phyloP scores from a whole-genome alignment of 2,888 invertebrate genomes.

The Protonemura montana region DNA sequence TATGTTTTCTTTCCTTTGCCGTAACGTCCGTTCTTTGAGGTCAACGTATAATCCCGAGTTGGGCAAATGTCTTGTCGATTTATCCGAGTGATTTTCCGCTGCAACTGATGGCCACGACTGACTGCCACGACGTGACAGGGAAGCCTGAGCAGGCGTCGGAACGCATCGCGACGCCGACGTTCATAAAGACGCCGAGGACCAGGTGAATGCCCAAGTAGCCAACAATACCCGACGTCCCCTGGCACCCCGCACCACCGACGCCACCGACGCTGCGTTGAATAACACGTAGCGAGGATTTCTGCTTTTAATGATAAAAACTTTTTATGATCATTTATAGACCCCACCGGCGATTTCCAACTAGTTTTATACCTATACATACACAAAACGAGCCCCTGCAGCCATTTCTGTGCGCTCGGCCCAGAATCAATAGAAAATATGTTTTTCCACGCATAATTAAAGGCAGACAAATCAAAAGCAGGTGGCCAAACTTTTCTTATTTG shows the following conservation, averaged over 20 bases:
- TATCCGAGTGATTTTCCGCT: constrained; percentile 33
- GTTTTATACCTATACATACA: neutral
- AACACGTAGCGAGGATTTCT: neutral
- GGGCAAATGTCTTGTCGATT: constrained; percentile 35
- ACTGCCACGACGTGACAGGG: neutral
- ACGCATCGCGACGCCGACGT: constrained; percentile 13
- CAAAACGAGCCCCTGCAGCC: neutral
- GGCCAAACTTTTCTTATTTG: neutral
- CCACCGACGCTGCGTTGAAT: neutral
- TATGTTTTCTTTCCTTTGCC: neutral
- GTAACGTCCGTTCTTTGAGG: constrained; percentile 9
- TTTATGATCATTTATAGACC: neutral
- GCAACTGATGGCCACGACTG: constrained; percentile 23
- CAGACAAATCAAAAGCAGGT: neutral
- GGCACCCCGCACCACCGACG: neutral
- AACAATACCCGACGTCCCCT: neutral
- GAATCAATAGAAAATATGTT: neutral
- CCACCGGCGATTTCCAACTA: neutral
- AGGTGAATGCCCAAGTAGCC: constrained; percentile 26
- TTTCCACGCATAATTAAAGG: neutral
- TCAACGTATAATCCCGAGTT: constrained; percentile 34
- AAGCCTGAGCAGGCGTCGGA: neutral
- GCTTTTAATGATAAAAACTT: constrained; percentile 1
- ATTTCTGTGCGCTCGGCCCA: neutral
- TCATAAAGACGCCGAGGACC: neutral